Evolutionary conservation across 2,888 invertebrate species (phyloP), one percentile per base, ranked within the genome.

Genomic region (Standfussiana lucernea): DNA sequence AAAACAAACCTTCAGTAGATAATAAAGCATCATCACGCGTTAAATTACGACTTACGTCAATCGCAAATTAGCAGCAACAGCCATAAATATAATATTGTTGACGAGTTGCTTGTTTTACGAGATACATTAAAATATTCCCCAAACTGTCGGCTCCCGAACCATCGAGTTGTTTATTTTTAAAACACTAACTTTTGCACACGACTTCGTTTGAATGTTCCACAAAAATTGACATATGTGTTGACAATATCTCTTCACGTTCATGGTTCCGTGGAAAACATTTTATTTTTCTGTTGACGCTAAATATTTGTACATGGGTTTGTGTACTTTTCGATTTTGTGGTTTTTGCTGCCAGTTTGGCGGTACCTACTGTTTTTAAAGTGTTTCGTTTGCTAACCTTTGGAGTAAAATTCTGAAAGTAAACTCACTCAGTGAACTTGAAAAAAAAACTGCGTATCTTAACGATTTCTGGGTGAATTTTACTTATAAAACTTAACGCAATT

Each of bases 171-270:
- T 84, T 88, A 88, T 88, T 88, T 88, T 83, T 88, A 83, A 77
- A 85, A 76, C 82, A 77, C 87, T 84, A 84, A 62, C 80, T 86
- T 88, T 88, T 88, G 88, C 88, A 88, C 88, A 88, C 88, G 87
- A 80, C 66, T 81, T 75, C 71, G 75, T 79, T 79, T 75, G 76
- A 79, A 84, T 76, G 73, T 68, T 80, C 72, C 83, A 80, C 83
- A 85, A 85, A 87, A 83, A 87, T 83, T 80, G 77, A 84, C 81
- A 76, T 68, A 77, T 67, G 72, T 75, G 86, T 77, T 84, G 88
- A 87, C 87, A 86, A 86, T 82, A 88, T 79, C 79, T 77, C 66
- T 77, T 56, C 75, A 24, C 69, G 32, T 61, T 40, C 45, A 21
- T 70, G 61, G 56, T 72, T 61, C 65, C 37, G 62, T 45, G 28